phyloP scores from a whole-genome alignment of 2,888 invertebrate genomes.

The Holacanthella duospinosa region DNA sequence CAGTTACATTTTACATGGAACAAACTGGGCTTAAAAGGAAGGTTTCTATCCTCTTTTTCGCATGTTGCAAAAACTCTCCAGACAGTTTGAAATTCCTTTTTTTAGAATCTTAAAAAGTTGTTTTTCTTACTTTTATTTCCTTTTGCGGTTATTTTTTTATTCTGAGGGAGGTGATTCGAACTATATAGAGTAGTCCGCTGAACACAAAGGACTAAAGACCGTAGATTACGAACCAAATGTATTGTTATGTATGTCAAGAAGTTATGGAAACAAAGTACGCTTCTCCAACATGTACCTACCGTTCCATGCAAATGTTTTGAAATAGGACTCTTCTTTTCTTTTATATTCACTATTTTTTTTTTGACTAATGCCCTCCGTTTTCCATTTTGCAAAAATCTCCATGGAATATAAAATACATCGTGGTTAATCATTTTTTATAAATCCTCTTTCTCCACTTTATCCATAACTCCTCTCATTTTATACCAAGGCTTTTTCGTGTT shows the following conservation, averaged over 20 bases:
- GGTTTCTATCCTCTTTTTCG: not conserved
- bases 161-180: not conserved
- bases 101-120: not conserved
- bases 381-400: too few relatives aligned
- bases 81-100: not conserved
- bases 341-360: constrained; percentile 7
- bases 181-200: not conserved
- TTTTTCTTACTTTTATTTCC: constrained; percentile 2
- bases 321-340: not conserved
- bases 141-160: not conserved
- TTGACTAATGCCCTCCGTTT: constrained; percentile 37
- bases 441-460: not conserved
- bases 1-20: not conserved
- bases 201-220: not conserved
- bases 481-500: not conserved
- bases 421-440: not conserved
- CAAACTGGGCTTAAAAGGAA: not conserved
- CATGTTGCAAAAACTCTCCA: not conserved
- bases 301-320: constrained; percentile 22
- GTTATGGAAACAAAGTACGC: constrained; percentile 29
- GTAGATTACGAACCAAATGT: not conserved
- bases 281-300: constrained; percentile 14
- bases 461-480: not conserved
- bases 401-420: not conserved
- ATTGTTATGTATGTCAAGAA: constrained; percentile 24